Conservation (phyloP, 1,140 invertebrate species). For the Tetranychus urticae region DNA sequence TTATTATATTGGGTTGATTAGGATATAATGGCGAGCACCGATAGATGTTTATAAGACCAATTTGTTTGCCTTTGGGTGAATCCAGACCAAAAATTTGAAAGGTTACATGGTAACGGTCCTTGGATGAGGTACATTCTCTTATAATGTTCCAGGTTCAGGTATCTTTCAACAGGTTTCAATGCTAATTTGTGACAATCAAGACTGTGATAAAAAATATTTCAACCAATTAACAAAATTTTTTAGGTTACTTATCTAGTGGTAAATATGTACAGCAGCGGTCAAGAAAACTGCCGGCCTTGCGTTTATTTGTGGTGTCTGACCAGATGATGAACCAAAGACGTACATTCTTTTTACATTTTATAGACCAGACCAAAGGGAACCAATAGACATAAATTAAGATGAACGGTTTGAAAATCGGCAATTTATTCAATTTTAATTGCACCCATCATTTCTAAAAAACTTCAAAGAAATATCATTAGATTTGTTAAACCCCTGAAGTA, state of each 20-base stretch:
- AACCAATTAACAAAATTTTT: constrained; percentile 26
- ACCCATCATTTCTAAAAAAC: too few relatives aligned
- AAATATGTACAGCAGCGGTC: too few relatives aligned
- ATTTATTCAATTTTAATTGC: too few relatives aligned
- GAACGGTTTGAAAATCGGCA: too few relatives aligned
- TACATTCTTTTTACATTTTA: too few relatives aligned
- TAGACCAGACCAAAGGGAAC: too few relatives aligned
- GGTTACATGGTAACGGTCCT: constrained; percentile 48
- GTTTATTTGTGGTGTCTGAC: too few relatives aligned
- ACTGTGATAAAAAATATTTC: constrained; percentile 20
- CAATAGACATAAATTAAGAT: too few relatives aligned
- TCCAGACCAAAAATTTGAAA: constrained; percentile 26
- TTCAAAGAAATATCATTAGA: too few relatives aligned
- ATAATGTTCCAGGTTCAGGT: constrained; percentile 15
- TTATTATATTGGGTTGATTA: constrained; percentile 55
- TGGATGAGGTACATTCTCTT: constrained; percentile 46
- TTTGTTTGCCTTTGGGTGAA: constrained; percentile 41
- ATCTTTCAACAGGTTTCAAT: constrained; percentile 21
- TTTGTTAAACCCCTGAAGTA: too few relatives aligned
- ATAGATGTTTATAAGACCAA: constrained; percentile 53
- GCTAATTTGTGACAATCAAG: constrained; percentile 62
- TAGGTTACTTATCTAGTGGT: constrained; percentile 62
- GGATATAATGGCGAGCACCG: constrained; percentile 40
- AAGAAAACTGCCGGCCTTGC: too few relatives aligned
- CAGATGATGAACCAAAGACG: too few relatives aligned